Evolutionary conservation across 2,113 vertebrate genomes (phyloP), one percentile per base, ranked within the genome.

Genomic region (Phrynosoma blainvillii): DNA sequence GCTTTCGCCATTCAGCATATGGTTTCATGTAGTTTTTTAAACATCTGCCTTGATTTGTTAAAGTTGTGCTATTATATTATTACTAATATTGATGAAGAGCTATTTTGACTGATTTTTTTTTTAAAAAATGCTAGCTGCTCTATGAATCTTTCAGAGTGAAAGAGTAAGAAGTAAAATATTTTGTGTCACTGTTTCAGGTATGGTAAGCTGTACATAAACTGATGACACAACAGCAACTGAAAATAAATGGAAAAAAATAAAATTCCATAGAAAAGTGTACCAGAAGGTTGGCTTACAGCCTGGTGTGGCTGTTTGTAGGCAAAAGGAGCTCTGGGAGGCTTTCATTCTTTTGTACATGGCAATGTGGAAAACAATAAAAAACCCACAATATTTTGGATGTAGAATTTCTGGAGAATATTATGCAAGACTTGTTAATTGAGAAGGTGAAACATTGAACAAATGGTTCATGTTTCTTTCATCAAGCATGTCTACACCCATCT

Each of bases 1-100:
- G 25, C 9, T 25, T 84, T 75, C 74, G n/a, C 20, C 54, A 85
- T 80, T 59, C 8, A 62, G 79, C 79, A 80, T 32, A 80, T 62
- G 79, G 54, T 80, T 80, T 62, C 14, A 36, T 21, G 54, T 62
- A 42, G 20, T 36, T 42, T 76, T 76, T 2, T 21, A 32, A 47
- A 84, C 54, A 84, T 75, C n/a, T 76, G 73, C 32, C n/a, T 30
- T 74, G 73, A 56, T 73, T 59, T 84, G 18, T 75, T 75, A 62
- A 59, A 62, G 36, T 27, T 85, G 32, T 71, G 36, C 59, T 27
- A 23, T 85, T 59, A 62, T 59, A 62, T 1, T 5, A 23, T 32
- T 23, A 59, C 6, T 62, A 59, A 23, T 62, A 62, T 32, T 81
- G 75, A 23, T 42, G 21, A 10, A 3, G 40, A 30, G 79, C 56